Base-by-base conservation (phyloP, 2,888 invertebrate species). In the Caenorhabditis sulstoni region DNA sequence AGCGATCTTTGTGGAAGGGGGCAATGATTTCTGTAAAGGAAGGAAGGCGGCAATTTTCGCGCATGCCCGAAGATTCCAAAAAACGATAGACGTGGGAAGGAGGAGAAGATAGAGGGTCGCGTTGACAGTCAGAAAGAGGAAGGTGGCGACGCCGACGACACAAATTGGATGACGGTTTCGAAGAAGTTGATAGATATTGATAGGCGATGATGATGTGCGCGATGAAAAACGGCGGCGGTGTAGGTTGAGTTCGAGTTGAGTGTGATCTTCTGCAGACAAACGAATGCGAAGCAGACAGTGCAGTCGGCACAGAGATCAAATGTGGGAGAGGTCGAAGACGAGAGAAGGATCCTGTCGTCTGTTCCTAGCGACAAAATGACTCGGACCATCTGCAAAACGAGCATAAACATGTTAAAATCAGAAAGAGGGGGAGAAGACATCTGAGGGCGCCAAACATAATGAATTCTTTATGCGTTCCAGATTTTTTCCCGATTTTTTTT, bases 401-500 rank as follows among this genome's bases (percentile, higher is more conserved):
- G 37, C 61, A 29, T 53, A 29, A 16, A n/a, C 35, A 29, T 53
- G 53, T 18, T 35, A 53, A 35, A 35, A 37, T 37, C 9, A 16
- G 16, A 16, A 53, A 35, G 44, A 61, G 35, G 37, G 29, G 16
- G 16, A 18, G 50, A 53, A 52, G 52, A 61, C 37, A n/a, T n/a
- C 29, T 29, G 29, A n/a, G 29, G 29, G 39, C 37, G 18, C n/a
- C 39, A 70, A 70, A 61, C 70, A 62, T 47, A 29, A 62, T 70
- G 50, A 61, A 70, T 70, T 45, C 61, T 70, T 70, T 61, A 70
- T 70, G 45, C 9, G 45, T 55, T 70, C 70, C 61, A 70, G 70
- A 70, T 70, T 70, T 70, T 18, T 35, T 23, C 7, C n/a, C 23
- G 50, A 37, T 37, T 50, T 44, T 41, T 9, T 12, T 29, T 29